These are phyloP conservation scores for Brachionus rubens DNA, from an alignment of 1,140 invertebrate species.

Conservation along the genomic window DNA sequence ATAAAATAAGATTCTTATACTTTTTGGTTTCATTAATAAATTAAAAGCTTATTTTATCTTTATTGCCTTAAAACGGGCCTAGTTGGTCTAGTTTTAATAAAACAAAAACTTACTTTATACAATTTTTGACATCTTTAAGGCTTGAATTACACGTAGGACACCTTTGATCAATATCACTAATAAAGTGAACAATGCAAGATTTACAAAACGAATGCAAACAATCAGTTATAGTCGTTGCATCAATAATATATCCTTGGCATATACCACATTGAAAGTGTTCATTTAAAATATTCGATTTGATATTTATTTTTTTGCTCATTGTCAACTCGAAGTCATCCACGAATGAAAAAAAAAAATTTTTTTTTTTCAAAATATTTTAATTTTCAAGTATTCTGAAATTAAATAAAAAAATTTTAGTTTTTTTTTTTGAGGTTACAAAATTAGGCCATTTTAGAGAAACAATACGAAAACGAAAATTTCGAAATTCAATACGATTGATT, in stretches of 20 bases:
- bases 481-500: not conserved
- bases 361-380: conserved; percentile 8
- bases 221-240: conserved; percentile 63
- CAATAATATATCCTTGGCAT: conserved; percentile 62
- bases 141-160: conserved; percentile 10
- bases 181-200: conserved; percentile 43
- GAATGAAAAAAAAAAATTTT: not conserved
- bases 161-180: not conserved
- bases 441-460: not conserved
- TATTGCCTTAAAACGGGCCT: too few species aligned
- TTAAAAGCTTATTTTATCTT: too few species aligned
- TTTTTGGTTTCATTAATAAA: too few species aligned
- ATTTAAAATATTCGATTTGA: conserved; percentile 15
- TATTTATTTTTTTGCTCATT: conserved; percentile 23
- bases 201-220: conserved; percentile 64
- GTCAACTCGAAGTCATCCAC: conserved; percentile 16
- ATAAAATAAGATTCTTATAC: too few species aligned
- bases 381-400: conserved; percentile 14
- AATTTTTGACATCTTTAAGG: not conserved
- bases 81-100: not conserved
- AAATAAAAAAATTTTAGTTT: not conserved
- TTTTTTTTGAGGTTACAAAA: conserved; percentile 1
- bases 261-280: conserved; percentile 53
- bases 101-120: conserved; percentile 9
- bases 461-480: not conserved